A percentile compares a stretch with the other conserved stretches of the same genome.
These are phyloP conservation scores for Cacoxenus indagator DNA, from an alignment of 2,888 invertebrate genomes.

Conservation along the genomic window DNA sequence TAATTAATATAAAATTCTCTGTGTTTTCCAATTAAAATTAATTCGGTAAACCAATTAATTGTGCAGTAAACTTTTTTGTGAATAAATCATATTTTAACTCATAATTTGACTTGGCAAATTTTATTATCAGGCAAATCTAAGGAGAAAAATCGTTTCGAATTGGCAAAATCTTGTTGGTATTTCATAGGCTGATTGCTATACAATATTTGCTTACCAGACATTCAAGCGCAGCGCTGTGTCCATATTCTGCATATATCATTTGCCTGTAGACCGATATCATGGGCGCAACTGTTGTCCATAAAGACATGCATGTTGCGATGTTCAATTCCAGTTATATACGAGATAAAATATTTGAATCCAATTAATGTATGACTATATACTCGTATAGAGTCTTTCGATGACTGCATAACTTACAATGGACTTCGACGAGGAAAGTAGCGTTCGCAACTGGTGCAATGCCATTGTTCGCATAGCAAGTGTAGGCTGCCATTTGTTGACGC, in stretches of 20 bases:
- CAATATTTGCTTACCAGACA: constrained; percentile 75
- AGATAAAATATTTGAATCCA: not conserved
- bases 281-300: constrained; percentile 79
- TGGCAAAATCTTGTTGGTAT: not conserved
- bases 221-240: constrained; percentile 79
- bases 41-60: no score
- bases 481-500: constrained; percentile 81
- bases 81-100: no score
- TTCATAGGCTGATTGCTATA: not conserved
- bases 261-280: constrained; percentile 85
- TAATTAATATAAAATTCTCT: no score
- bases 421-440: constrained; percentile 86
- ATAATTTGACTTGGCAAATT: no score
- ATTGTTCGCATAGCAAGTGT: constrained; percentile 83
- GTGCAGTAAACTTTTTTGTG: no score
- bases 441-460: constrained; percentile 87
- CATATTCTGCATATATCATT: constrained; percentile 80
- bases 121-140: no score
- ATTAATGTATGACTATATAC: not conserved
- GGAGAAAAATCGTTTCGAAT: no score
- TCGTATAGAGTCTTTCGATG: not conserved
- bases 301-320: constrained; percentile 41
- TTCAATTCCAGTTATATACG: not conserved
- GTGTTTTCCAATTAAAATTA: no score
- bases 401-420: constrained; percentile 82